Base-by-base conservation (phyloP, 2,797 vertebrate species). In the Antennarius maculatus region DNA sequence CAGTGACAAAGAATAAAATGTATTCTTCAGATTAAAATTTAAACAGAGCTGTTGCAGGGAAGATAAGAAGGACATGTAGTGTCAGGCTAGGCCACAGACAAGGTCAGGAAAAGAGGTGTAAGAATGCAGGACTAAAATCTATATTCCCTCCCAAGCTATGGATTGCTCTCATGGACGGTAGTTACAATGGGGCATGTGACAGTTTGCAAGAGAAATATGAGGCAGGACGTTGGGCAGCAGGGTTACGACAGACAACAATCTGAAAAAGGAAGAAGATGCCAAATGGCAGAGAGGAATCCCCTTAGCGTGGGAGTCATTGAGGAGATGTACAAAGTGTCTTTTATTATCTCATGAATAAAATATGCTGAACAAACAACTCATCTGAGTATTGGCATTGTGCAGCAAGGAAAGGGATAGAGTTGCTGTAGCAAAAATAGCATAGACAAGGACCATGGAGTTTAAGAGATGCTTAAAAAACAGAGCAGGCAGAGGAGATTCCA, bases 331-430 rank as follows among this genome's bases (percentile, higher is more conserved):
- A 87, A 14, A 71, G 79, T 80, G 78, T 86, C 79, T 81, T 53
- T 69, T 79, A 83, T 80, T 85, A 69, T 74, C 63, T 86, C 73
- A 86, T 89, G 77, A 90, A 89, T 90, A 88, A 91, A 87, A 76
- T 76, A 90, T 79, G 71, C n/a, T 70, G 62, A 73, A 80, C 84
- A 90, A 89, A 92, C 76, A 83, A 82, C 77, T 83, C 76, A 76
- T 61, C 43, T 23, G 80, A 79, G 68, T 69, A 79, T 79, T 85
- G 77, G 71, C 63, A 77, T 66, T 79, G 71, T 79, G 71, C 74
- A 73, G 37, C 15, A 54, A 80, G 43, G 62, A 39, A 61, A 37
- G 16, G n/a, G 46, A 61, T 5, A 5, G 47, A 73, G n/a, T 47
- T 0, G 23, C 45, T 72, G 57, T 47, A 39, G 66, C 56, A 75